Evolutionary conservation across 2,797 vertebrate species (phyloP).

Genomic region (Prunella strophiata): DNA sequence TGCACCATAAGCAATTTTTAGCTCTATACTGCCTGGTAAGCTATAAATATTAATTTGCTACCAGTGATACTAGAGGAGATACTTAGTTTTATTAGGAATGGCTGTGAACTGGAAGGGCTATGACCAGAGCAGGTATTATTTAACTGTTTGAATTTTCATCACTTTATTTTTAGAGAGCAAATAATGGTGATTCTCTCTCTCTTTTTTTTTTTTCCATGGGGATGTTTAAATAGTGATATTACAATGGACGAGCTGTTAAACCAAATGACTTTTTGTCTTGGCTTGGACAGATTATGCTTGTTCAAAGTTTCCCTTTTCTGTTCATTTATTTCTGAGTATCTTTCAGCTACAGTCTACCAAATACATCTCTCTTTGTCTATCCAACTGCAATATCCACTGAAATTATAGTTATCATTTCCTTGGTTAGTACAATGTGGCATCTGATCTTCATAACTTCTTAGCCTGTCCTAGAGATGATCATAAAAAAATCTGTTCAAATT

Average conservation of each 20-base stretch:
- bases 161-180: constrained; percentile 49
- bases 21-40: constrained; percentile 35
- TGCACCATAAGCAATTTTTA: constrained; percentile 39
- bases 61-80: constrained; percentile 24
- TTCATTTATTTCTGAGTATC: not conserved
- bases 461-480: not conserved
- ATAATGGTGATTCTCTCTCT: not conserved
- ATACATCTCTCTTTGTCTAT: not conserved
- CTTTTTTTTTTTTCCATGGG: not conserved
- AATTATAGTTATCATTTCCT: not conserved
- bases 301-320: not conserved
- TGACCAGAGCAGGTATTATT: not conserved
- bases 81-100: not conserved
- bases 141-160: constrained; percentile 1
- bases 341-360: not conserved
- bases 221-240: constrained; percentile 9
- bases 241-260: not conserved
- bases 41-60: constrained; percentile 56
- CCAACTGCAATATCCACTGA: not conserved
- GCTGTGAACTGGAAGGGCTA: constrained; percentile 26
- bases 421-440: not conserved
- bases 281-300: not conserved
- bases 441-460: not conserved
- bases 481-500: not conserved
- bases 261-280: not conserved